Evolutionary conservation across 2,888 invertebrate species (phyloP), one percentile per base, ranked within the genome.

Genomic region (Frankliniella fusca): DNA sequence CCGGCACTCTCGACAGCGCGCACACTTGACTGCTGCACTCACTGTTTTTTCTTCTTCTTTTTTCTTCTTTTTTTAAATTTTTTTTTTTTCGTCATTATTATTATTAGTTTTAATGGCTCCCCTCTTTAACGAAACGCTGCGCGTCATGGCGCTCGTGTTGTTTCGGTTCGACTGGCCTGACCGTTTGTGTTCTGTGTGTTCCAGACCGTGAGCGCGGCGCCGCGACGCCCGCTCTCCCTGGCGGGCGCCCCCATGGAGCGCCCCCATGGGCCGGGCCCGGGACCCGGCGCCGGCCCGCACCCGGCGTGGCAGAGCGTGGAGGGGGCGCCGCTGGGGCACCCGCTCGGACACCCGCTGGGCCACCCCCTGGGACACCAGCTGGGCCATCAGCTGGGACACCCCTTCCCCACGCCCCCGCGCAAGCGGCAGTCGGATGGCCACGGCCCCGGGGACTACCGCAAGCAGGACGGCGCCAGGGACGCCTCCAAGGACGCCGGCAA

Each of bases 141-240:
- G 38, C 38, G 38, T 38, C 38, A 38, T 48, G n/a, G 48, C 50
- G 80, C 28, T 27, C 38, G 38, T 3, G 38, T 38, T 38, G 38
- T 38, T 38, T 38, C 38, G 38, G 38, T 38, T 38, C 38, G 38
- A 38, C 38, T 38, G 38, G 8, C 54, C 54, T 54, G 54, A 18
- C 54, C 54, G 54, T 54, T 54, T 38, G 38, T 83, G 80, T 65
- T 80, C 20, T 82, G 50, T 84, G 83, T 85, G 84, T 89, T 89
- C 84, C 88, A 89, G 89, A 88, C 88, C 85, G 88, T 89, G 86
- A 88, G 87, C 87, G 87, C 86, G 85, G 86, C 87, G 83, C 88
- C 88, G 82, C 87, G 88, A 83, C 86, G 86, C 85, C 70, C 70
- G 70, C 70, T 76, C 27, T 76, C 70, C 23, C 70, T 76, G 70